Conservation (phyloP, 2,888 invertebrate species). For the Arctia plantaginis region DNA sequence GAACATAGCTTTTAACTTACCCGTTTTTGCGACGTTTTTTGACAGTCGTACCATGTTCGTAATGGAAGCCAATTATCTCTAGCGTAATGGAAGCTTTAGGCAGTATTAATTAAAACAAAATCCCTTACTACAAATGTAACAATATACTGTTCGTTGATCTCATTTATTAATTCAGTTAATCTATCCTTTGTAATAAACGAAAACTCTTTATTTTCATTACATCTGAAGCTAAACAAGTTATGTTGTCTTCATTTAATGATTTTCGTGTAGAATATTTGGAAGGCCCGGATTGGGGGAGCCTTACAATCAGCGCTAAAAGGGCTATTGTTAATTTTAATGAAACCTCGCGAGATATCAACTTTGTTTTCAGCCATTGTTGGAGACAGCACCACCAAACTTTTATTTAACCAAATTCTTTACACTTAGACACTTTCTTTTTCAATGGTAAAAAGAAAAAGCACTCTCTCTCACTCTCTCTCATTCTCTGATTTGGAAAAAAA, state of each 20-base stretch:
- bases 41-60: slow-evolving; percentile 17
- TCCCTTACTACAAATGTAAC: slow-evolving; percentile 14
- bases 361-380: slow-evolving; percentile 50
- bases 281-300: slow-evolving; percentile 31
- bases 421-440: slow-evolving; percentile 38
- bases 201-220: slow-evolving; percentile 38
- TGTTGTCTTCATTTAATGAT: slow-evolving; percentile 49
- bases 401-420: slow-evolving; percentile 41
- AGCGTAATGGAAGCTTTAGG: slow-evolving; percentile 11
- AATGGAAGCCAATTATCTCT: slow-evolving; percentile 20
- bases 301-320: slow-evolving; percentile 57
- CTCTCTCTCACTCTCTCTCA: no score
- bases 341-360: slow-evolving; percentile 57
- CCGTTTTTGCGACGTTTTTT: slow-evolving; percentile 10
- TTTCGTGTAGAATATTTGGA: slow-evolving; percentile 43
- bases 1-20: slow-evolving; percentile 24
- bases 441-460: slow-evolving; percentile 1
- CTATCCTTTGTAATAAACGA: slow-evolving; percentile 24
- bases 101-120: slow-evolving; percentile 26
- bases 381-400: slow-evolving; percentile 38
- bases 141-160: slow-evolving; percentile 22
- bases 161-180: slow-evolving; percentile 32
- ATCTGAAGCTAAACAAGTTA: slow-evolving; percentile 44
- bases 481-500: slow-evolving; percentile 1
- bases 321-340: slow-evolving; percentile 62